Evolutionary conservation across 2,888 invertebrate species (phyloP).

Genomic region (Cylloceria caligata): DNA sequence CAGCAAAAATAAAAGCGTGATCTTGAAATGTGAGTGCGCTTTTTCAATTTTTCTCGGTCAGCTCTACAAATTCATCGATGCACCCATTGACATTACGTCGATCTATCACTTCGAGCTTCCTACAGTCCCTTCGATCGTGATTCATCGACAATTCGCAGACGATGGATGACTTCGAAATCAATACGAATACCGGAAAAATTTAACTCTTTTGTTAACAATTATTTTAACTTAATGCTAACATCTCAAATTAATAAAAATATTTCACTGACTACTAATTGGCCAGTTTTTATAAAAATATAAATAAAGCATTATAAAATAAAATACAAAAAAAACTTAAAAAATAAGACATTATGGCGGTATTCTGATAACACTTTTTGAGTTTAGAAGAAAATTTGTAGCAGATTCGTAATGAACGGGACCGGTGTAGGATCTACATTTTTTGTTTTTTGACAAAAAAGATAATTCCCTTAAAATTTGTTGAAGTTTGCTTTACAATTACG

Average conservation of each 20-base stretch:
- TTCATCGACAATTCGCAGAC: background rate
- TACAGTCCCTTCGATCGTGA: background rate
- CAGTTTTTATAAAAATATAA: too few species aligned
- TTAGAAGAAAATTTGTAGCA: too few species aligned
- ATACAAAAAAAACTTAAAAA: too few species aligned
- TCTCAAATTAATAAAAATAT: too few species aligned
- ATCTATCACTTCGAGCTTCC: background rate
- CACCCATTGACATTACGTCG: slow-evolving; percentile 11
- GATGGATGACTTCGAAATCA: background rate
- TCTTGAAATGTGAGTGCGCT: slow-evolving; percentile 40
- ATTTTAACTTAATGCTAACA: too few species aligned
- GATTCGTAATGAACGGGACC: too few species aligned
- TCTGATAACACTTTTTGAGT: too few species aligned
- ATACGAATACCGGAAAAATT: background rate
- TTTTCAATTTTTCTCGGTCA: slow-evolving; percentile 56
- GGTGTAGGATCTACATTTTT: too few species aligned
- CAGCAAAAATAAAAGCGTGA: slow-evolving; percentile 38
- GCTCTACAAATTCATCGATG: slow-evolving; percentile 56
- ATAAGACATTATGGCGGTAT: too few species aligned
- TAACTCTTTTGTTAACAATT: background rate
- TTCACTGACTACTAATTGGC: too few species aligned
- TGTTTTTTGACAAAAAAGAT: background rate
- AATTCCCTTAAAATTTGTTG: background rate
- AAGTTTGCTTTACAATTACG: background rate
- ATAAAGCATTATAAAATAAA: too few species aligned